phyloP scores from a whole-genome alignment of 1,140 invertebrate species.

The Hypothenemus hampei region DNA sequence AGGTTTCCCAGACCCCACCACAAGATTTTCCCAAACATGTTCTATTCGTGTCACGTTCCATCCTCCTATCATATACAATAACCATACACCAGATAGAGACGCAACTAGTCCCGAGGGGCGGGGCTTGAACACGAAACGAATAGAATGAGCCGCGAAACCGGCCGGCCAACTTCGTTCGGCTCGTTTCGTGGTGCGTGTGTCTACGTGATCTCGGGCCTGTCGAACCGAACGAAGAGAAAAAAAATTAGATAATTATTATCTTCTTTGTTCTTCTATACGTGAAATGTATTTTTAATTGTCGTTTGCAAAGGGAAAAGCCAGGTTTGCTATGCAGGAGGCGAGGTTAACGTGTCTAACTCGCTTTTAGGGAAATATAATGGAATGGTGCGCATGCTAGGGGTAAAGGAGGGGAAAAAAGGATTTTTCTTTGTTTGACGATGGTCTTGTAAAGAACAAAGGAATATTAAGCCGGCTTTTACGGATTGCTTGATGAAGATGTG shows the following conservation, averaged over 20 bases:
- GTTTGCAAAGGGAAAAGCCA: no score
- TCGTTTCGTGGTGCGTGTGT: constrained; percentile 5
- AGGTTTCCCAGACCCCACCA: constrained; percentile 22
- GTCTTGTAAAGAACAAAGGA: not conserved
- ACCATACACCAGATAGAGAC: not conserved
- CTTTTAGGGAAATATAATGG: no score
- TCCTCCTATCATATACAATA: not conserved
- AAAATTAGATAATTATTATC: constrained; percentile 18
- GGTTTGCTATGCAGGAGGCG: no score
- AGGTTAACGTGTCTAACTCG: no score
- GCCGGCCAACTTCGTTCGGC: constrained; percentile 1
- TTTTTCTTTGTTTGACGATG: not conserved
- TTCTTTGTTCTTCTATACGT: constrained; percentile 18
- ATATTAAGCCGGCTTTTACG: not conserved
- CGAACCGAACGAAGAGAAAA: constrained; percentile 14
- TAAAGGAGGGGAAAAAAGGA: not conserved
- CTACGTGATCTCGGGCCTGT: constrained; percentile 27
- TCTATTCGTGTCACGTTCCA: not conserved
- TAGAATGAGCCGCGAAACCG: constrained; percentile 5
- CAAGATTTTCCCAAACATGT: not conserved
- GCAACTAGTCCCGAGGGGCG: not conserved
- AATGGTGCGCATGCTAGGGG: not conserved
- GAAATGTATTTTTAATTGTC: constrained; percentile 16
- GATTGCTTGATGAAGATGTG: not conserved
- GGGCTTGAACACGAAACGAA: not conserved